Evolutionary conservation across 1,140 invertebrate species (phyloP), one percentile per base, ranked within the genome.

Genomic region (Heliconius himera): DNA sequence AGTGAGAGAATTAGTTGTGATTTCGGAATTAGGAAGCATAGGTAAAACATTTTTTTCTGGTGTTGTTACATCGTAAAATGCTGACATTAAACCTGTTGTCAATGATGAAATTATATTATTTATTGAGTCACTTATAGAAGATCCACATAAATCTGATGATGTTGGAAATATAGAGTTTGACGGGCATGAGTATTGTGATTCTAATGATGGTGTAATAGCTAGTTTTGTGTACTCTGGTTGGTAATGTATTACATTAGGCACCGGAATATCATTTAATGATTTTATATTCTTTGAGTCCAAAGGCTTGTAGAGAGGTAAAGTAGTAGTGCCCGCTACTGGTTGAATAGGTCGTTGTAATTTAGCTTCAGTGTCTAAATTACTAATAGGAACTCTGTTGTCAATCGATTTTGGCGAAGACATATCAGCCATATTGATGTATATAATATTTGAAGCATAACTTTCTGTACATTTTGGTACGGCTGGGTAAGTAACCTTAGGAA

Each of bases 41-140:
- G 46, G 22, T 54, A 18, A 2, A 33, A 74, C 49, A n/a, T 74
- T 20, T 18, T 29, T 22, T 36, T 74, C 26, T 8, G 22, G 46
- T 2, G 73, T 20, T 49, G 46, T 54, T 51, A 9, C 54, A 22
- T 29, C 46, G 3, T 49, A 54, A 49, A 74, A 46, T 9, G 22
- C 29, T 29, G 73, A 74, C 38, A 74, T 8, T 74, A 74, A 51
- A 54, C 46, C 49, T 20, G 73, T 51, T 26, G 73, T 74, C 1
- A 74, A 54, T 29, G 49, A 74, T 26, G 73, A 74, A 51, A 74
- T 74, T 18, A 74, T 74, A 18, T n/a, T 74, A 54, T 54, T 74
- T 49, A 74, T 36, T 33, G 73, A 74, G 4, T 36, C 29, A 60
- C 51, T 74, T 60, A 75, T 26, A 16, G 20, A n/a, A 18, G 74